Evolutionary conservation across 2,113 vertebrate species (phyloP).

Genomic region (Rhabdornis inornatus): DNA sequence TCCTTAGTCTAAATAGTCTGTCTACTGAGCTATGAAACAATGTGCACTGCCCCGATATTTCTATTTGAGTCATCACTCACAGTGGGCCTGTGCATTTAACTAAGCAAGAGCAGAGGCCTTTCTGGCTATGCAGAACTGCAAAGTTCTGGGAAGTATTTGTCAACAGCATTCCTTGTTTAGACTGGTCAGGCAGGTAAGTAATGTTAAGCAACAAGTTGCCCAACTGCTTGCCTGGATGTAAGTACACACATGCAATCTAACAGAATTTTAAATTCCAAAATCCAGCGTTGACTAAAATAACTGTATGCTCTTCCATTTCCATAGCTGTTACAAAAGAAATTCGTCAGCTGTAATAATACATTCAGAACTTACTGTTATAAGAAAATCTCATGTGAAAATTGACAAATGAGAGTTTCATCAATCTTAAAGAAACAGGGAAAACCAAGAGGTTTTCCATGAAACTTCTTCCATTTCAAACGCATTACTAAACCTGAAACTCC

Average conservation of each 20-base stretch:
- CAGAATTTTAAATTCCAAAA: not conserved
- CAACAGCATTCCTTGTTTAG: not conserved
- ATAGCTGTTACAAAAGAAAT: not conserved
- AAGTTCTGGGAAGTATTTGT: not conserved
- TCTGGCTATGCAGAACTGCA: not conserved
- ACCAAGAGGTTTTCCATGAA: not conserved
- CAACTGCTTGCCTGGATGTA: not conserved
- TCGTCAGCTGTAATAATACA: not conserved
- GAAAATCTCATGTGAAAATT: not conserved
- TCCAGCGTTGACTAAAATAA: not conserved
- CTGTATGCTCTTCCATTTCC: not conserved
- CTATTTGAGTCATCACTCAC: not conserved
- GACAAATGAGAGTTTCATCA: not conserved
- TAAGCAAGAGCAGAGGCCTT: not conserved
- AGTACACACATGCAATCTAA: not conserved
- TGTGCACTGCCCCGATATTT: not conserved
- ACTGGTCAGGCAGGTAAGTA: not conserved
- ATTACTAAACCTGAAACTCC: not conserved
- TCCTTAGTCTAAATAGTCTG: accelerated
- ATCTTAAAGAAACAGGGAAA: not conserved
- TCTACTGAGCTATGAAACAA: not conserved
- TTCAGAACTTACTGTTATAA: not conserved
- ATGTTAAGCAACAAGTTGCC: not conserved
- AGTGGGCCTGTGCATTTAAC: not conserved
- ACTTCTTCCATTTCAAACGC: not conserved